These are phyloP conservation scores for Trichogramma dendrolimi DNA, from an alignment of 2,888 invertebrate species.

Conservation along the genomic window DNA sequence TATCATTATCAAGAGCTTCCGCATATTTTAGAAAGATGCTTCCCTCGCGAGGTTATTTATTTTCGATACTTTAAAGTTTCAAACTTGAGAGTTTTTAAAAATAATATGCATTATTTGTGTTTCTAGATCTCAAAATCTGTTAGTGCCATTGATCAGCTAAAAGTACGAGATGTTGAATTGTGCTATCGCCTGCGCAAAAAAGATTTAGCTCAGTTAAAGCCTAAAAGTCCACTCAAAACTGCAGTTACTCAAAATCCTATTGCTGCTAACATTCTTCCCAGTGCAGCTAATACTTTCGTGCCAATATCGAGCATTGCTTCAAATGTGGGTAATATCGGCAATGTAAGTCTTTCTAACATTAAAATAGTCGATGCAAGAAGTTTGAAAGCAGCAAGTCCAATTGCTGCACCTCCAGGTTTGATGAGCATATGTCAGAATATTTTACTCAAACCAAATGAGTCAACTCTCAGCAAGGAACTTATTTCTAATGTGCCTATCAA, in stretches of 20 bases:
- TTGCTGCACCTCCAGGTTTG: no score
- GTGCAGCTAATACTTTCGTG: no score
- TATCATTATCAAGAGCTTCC: conserved; percentile 51
- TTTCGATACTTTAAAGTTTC: neutral
- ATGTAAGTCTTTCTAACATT: conserved; percentile 8
- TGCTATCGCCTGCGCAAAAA: conserved; percentile 24
- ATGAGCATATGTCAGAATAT: no score
- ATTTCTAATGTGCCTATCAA: no score
- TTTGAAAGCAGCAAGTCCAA: neutral
- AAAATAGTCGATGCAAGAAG: conserved; percentile 21
- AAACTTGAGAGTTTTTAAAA: neutral
- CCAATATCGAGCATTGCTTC: no score
- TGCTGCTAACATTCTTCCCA: no score
- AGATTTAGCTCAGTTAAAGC: no score
- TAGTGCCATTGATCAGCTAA: conserved; percentile 43
- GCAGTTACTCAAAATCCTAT: no score
- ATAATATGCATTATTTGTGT: neutral
- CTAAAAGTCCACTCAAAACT: no score
- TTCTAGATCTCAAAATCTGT: conserved; percentile 35
- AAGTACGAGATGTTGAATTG: conserved; percentile 40
- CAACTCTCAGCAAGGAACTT: no score
- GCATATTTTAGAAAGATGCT: conserved; percentile 44
- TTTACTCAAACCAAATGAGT: no score
- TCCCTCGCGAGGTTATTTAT: conserved; percentile 38
- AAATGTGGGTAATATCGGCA: no score